A percentile compares a stretch with the other conserved stretches of the same genome.
These are phyloP conservation scores for Empis stercorea DNA, from an alignment of 2,888 invertebrate species.

Conservation along the genomic window DNA sequence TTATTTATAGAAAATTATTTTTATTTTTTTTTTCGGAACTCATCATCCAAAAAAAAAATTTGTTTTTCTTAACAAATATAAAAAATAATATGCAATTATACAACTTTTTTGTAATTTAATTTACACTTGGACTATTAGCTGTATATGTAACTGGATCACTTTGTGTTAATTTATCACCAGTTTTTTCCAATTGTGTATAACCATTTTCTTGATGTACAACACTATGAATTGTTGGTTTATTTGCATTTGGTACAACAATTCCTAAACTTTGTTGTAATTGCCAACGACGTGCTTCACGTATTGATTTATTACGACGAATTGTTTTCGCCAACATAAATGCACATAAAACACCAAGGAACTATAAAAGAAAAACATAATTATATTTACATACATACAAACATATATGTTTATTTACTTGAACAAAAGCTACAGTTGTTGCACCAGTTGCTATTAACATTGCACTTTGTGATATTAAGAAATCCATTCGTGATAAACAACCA, in stretches of 20 bases:
- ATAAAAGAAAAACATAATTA: conserved; percentile 16
- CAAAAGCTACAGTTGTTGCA: conserved; percentile 64
- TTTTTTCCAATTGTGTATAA: conserved; percentile 30
- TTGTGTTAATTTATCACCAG: conserved; percentile 16
- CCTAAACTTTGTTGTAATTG: conserved; percentile 39
- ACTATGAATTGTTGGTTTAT: not conserved
- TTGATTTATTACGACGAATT: conserved; percentile 63
- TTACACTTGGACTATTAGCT: conserved; percentile 32
- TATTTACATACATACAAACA: not conserved
- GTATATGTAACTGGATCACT: conserved; percentile 28
- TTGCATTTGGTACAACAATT: not conserved
- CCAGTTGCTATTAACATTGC: conserved; percentile 60
- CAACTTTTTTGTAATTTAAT: conserved; percentile 20
- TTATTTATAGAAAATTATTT: no score
- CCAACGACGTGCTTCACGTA: conserved; percentile 56
- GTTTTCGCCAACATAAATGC: conserved; percentile 80
- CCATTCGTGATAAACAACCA: conserved; percentile 50
- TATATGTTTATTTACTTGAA: conserved; percentile 44
- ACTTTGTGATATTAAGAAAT: conserved; percentile 52
- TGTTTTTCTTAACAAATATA: no score
- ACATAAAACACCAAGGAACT: conserved; percentile 78
- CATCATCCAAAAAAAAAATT: no score
- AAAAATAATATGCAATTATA: no score
- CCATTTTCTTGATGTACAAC: conserved; percentile 19
- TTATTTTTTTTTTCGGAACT: no score